Evolutionary conservation across 2,797 vertebrate genomes (phyloP).

Genomic region (Myotis myotis): DNA sequence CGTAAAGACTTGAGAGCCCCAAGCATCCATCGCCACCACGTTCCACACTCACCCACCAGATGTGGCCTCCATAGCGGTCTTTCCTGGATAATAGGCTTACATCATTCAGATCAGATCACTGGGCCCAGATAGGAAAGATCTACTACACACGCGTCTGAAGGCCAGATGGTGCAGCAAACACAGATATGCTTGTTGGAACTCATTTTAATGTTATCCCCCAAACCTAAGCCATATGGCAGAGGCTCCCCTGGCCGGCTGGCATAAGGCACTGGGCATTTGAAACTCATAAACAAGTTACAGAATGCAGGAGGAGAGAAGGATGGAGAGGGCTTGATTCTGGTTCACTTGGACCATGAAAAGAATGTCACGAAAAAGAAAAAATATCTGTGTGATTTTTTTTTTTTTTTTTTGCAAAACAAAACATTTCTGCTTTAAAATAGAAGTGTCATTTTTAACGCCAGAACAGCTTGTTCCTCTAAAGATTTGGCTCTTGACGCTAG

Average conservation of each 20-base stretch:
- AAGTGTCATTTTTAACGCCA: constrained; percentile 10
- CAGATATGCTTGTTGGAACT: constrained; percentile 24
- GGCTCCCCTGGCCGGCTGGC: constrained; percentile 20
- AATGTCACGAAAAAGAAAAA: not conserved
- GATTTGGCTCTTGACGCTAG: not conserved
- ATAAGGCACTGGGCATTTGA: not conserved
- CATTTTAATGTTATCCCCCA: not conserved
- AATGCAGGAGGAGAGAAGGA: not conserved
- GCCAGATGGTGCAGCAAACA: constrained; percentile 49
- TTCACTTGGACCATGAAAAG: not conserved
- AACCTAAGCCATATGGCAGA: constrained; percentile 27
- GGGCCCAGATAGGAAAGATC: not conserved
- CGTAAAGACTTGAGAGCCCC: not conserved
- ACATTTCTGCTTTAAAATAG: constrained; percentile 50
- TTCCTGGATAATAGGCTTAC: not conserved
- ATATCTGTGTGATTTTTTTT: not conserved
- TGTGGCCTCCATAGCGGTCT: not conserved
- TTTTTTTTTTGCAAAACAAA: not conserved
- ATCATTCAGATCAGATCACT: not conserved
- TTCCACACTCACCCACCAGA: not conserved
- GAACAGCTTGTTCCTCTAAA: constrained; percentile 40
- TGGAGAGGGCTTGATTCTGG: not conserved
- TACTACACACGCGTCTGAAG: not conserved
- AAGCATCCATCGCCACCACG: not conserved
- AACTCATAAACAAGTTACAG: not conserved